Percentiles rank a stretch among this genome's conserved stretches.
These are phyloP conservation scores for Pluvianellus socialis DNA, from an alignment of 2,113 vertebrate genomes.

Conservation along the genomic window DNA sequence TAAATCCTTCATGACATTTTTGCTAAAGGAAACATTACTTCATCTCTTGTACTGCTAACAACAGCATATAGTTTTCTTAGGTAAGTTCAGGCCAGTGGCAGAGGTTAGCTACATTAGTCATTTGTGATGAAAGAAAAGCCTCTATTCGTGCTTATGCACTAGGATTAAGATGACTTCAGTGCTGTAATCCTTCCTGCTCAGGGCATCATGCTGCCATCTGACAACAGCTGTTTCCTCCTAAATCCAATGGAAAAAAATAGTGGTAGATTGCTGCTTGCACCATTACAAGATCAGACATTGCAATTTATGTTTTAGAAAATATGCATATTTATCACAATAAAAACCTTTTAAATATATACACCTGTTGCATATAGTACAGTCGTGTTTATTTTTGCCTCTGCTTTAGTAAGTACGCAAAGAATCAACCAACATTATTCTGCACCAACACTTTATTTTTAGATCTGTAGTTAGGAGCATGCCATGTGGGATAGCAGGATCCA, in stretches of 20 bases:
- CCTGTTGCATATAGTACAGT: neutral
- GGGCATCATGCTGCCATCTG: neutral
- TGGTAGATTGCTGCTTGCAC: neutral
- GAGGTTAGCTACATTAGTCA: neutral
- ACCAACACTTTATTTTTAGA: neutral
- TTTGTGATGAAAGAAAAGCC: conserved; percentile 19
- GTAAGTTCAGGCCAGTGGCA: neutral
- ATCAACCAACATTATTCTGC: neutral
- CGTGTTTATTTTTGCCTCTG: neutral
- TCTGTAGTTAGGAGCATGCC: neutral
- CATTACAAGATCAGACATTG: neutral
- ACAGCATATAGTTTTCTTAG: neutral
- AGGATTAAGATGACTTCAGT: conserved; percentile 25
- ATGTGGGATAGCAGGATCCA: neutral
- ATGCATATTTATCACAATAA: neutral
- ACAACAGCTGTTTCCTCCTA: conserved; percentile 12
- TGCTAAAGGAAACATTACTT: neutral
- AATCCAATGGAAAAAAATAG: neutral
- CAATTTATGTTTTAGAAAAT: neutral
- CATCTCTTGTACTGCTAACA: neutral
- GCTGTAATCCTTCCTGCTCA: neutral
- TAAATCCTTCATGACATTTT: neutral
- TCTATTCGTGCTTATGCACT: neutral
- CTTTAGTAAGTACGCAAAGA: neutral
- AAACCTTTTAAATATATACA: neutral